Percentiles rank a stretch among this genome's conserved stretches.
These are phyloP conservation scores for Dicroscelio sp. DNA, from an alignment of 2,888 invertebrate genomes.

Conservation along the genomic window DNA sequence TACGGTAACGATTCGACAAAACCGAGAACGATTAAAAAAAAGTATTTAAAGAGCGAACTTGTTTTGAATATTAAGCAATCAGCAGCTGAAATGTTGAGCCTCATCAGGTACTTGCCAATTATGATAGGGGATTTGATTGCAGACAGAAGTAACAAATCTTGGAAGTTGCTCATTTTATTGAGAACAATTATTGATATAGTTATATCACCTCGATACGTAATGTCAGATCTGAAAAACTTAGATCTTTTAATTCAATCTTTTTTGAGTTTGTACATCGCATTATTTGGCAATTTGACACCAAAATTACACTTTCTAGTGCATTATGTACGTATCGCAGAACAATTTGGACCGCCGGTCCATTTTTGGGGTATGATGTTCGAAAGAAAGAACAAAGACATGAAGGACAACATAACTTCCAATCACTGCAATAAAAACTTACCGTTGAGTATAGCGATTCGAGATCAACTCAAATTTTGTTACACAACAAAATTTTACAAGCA, in stretches of 20 bases:
- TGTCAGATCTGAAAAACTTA: too few species aligned
- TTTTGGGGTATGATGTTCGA: constrained; percentile 68
- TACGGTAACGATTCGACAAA: background rate
- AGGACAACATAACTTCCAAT: constrained; percentile 20
- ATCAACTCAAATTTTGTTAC: constrained; percentile 56
- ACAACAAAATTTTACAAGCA: constrained; percentile 19
- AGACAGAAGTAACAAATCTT: background rate
- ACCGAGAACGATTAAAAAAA: too few species aligned
- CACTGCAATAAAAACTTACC: constrained; percentile 48
- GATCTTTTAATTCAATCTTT: too few species aligned
- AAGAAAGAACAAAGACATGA: constrained; percentile 56
- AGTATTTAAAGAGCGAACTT: too few species aligned
- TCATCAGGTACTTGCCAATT: too few species aligned
- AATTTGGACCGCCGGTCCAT: constrained; percentile 61
- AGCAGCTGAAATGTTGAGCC: too few species aligned
- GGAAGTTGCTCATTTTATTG: background rate
- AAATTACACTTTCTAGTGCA: constrained; percentile 52
- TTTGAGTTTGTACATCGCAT: background rate
- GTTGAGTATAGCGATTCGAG: constrained; percentile 50
- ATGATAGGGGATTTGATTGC: too few species aligned
- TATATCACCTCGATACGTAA: too few species aligned
- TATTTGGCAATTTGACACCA: background rate
- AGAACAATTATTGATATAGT: too few species aligned
- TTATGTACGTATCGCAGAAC: constrained; percentile 39
- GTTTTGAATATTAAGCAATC: too few species aligned